Base-by-base conservation (phyloP, 2,797 vertebrate genomes). In the Oryzias sinensis region DNA sequence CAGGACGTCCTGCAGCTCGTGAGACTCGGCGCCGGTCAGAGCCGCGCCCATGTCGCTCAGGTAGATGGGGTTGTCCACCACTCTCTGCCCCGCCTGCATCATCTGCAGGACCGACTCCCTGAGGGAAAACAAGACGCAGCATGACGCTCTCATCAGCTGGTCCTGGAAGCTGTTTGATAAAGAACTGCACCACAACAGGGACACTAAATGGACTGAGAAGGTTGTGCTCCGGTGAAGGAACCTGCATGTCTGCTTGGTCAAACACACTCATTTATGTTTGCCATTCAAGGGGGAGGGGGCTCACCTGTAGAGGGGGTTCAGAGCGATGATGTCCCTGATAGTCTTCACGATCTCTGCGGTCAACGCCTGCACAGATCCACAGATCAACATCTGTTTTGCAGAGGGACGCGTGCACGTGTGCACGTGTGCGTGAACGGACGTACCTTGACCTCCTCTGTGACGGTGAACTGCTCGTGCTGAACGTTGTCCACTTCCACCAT, bases 271-370 rank as follows among this genome's bases (percentile, higher is more conserved):
- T 22, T 22, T 22, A 22, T 22, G 20, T 22, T 22, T 22, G 20
- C 2, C 27, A 29, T 29, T 29, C 27, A 6, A 29, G 27, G 7
- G 6, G 27, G 20, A 22, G 8, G 24, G 8, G 5, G 9, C 72
- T 20, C 33, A 98, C 97, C 97, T 94, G 87, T 99, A 99, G 4
- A 99, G 91, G 0, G 97, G 97, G 78, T 99, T 99, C 76, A 99
- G 81, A 13, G 97, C 94, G 13, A 99, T 98, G 86, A 99, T 99
- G 88, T 99, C 97, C 47, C 97, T 92, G 77, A 99, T 99, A 49
- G 97, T 99, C 88, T 99, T 99, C 68, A 99, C 97, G 1, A 99
- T 98, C 90, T 99, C 97, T 4, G 97, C 97, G 0, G 97, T 99
- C 59, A 99, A 89, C 0, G 97, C 97, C 93, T 94, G 64, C 56